A percentile compares a stretch with the other conserved stretches of the same genome.
phyloP scores from a whole-genome alignment of 2,888 invertebrate genomes.

The Teleogryllus oceanicus region DNA sequence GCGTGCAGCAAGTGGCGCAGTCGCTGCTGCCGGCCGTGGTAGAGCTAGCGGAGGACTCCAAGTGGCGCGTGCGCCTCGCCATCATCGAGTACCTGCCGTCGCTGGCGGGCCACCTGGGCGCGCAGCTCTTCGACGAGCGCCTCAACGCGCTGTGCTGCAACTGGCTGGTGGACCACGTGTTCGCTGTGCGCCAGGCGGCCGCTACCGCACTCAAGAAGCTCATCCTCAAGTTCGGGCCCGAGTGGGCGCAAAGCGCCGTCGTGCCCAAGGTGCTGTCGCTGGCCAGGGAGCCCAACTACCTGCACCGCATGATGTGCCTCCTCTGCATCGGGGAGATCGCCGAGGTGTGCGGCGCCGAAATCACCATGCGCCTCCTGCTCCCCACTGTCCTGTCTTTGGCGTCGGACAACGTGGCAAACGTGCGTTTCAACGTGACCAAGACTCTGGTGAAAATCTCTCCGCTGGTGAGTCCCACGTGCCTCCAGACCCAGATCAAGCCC shows the following conservation, averaged over 20 bases:
- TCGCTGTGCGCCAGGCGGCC: constrained; percentile 26
- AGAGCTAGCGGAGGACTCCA: constrained; percentile 26
- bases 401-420: constrained; percentile 94
- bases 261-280: constrained; percentile 24
- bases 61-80: constrained; percentile 29
- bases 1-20: constrained; percentile 25
- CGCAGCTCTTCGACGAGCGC: constrained; percentile 26
- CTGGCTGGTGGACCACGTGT: constrained; percentile 27
- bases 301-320: constrained; percentile 28
- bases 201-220: constrained; percentile 19
- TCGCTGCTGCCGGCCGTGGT: constrained; percentile 25
- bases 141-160: constrained; percentile 18
- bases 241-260: constrained; percentile 24
- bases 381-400: constrained; percentile 84
- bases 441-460: constrained; percentile 93
- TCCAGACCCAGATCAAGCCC: constrained; percentile 92
- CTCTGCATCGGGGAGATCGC: constrained; percentile 21
- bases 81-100: constrained; percentile 28
- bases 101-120: constrained; percentile 25
- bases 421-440: constrained; percentile 98
- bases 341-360: constrained; percentile 22
- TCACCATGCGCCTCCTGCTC: neutral
- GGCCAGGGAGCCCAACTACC: constrained; percentile 24
- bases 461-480: constrained; percentile 76
- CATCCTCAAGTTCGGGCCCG: constrained; percentile 22